Percentiles rank a stretch among this genome's conserved stretches.
Conservation (phyloP, 2,113 vertebrate species). For the Chloropsis cyanopogon region DNA sequence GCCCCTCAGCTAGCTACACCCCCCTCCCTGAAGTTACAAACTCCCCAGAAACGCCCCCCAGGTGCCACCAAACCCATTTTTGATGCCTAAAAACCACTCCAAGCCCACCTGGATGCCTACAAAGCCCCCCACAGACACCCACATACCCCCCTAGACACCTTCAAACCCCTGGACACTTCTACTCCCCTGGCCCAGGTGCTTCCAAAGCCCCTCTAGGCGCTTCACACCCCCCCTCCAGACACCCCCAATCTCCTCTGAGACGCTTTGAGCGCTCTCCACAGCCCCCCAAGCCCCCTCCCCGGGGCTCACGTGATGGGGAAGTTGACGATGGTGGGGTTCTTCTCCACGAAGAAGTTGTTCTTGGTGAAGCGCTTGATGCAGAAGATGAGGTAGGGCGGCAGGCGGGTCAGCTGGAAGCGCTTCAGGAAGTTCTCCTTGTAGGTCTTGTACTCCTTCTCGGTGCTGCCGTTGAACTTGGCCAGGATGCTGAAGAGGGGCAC, state of each 20-base stretch:
- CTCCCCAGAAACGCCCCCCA: accelerated
- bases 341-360: constrained; percentile 99
- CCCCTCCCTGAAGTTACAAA: accelerated
- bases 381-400: constrained; percentile 96
- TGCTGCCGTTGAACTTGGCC: constrained; percentile 92
- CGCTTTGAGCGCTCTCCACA: neutral
- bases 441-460: constrained; percentile 98
- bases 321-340: constrained; percentile 98
- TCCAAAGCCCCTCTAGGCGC: neutral
- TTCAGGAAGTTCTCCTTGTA: constrained; percentile 99
- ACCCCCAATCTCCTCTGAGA: neutral
- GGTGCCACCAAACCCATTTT: neutral
- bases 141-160: neutral
- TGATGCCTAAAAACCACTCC: neutral
- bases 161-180: neutral
- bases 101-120: neutral
- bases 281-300: accelerated
- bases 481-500: constrained; percentile 97
- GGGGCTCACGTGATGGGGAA: constrained; percentile 90
- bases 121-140: neutral
- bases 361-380: constrained; percentile 99
- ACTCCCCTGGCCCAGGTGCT: no score
- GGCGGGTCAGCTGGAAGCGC: constrained; percentile 91
- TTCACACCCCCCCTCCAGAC: neutral
- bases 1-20: accelerated